phyloP scores from a whole-genome alignment of 2,888 invertebrate species.

The Calliphora vomitoria region DNA sequence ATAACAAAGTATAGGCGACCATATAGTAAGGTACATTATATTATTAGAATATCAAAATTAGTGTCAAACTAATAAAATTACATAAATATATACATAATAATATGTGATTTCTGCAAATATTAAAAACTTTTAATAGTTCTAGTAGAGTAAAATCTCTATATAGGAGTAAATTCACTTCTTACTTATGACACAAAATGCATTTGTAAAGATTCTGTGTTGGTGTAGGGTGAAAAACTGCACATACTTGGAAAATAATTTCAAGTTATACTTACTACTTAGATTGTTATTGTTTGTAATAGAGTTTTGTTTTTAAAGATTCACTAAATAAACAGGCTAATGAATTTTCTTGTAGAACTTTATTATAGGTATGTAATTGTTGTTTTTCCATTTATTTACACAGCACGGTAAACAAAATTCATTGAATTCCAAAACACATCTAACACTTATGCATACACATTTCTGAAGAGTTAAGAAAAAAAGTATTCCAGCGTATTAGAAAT shows the following conservation, averaged over 20 bases:
- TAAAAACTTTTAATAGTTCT: too few relatives aligned
- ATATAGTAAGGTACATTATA: too few relatives aligned
- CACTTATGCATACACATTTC: neutral
- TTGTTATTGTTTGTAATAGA: neutral
- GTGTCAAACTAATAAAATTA: too few relatives aligned
- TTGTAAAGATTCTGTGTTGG: too few relatives aligned
- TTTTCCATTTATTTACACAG: slow-evolving; percentile 34
- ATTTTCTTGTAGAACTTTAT: slow-evolving; percentile 37
- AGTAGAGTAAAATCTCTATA: too few relatives aligned
- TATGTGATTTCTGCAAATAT: too few relatives aligned
- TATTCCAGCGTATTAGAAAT: neutral
- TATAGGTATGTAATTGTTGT: slow-evolving; percentile 42
- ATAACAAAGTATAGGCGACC: neutral
- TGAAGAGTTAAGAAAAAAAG: too few relatives aligned
- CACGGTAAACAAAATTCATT: slow-evolving; percentile 63
- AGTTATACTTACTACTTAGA: neutral
- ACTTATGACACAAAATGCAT: too few relatives aligned
- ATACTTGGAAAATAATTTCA: slow-evolving; percentile 2
- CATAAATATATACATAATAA: too few relatives aligned
- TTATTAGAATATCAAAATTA: too few relatives aligned
- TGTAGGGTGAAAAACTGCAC: neutral
- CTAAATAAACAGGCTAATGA: slow-evolving; percentile 38
- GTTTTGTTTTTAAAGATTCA: slow-evolving; percentile 22
- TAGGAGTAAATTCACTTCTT: too few relatives aligned
- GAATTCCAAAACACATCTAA: slow-evolving; percentile 36